These are phyloP conservation scores for Rhagium mordax DNA, from an alignment of 2,888 invertebrate genomes.

Conservation along the genomic window DNA sequence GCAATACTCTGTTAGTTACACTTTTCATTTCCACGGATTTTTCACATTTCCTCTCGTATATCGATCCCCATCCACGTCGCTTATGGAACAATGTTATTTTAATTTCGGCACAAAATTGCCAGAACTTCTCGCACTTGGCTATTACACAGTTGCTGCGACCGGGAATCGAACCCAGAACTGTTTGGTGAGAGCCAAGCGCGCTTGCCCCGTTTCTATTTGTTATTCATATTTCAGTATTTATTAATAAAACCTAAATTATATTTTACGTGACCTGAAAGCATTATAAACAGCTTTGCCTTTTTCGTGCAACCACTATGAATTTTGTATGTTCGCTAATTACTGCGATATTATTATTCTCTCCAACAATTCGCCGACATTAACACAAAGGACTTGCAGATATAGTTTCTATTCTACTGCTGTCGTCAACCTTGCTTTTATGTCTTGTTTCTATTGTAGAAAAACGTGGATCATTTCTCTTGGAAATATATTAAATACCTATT, in stretches of 20 bases:
- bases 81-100: slow-evolving; percentile 18
- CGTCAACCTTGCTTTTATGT: not conserved
- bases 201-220: too few species aligned
- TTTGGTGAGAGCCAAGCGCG: too few species aligned
- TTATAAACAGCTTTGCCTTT: too few species aligned
- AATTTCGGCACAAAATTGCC: slow-evolving; percentile 11
- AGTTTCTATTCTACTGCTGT: not conserved
- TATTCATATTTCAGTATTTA: too few species aligned
- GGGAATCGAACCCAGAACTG: too few species aligned
- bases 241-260: too few species aligned
- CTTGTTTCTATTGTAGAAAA: not conserved
- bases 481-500: not conserved
- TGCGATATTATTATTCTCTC: not conserved
- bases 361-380: not conserved
- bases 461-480: not conserved
- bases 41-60: slow-evolving; percentile 40
- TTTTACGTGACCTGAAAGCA: too few species aligned
- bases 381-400: not conserved
- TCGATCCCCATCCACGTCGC: slow-evolving; percentile 1
- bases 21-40: slow-evolving; percentile 55
- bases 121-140: too few species aligned
- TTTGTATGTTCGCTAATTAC: not conserved
- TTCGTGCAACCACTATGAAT: not conserved
- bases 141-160: too few species aligned
- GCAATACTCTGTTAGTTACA: slow-evolving; percentile 59